Base-by-base conservation (phyloP, 1,140 invertebrate genomes). In the Temnothorax nylanderi region DNA sequence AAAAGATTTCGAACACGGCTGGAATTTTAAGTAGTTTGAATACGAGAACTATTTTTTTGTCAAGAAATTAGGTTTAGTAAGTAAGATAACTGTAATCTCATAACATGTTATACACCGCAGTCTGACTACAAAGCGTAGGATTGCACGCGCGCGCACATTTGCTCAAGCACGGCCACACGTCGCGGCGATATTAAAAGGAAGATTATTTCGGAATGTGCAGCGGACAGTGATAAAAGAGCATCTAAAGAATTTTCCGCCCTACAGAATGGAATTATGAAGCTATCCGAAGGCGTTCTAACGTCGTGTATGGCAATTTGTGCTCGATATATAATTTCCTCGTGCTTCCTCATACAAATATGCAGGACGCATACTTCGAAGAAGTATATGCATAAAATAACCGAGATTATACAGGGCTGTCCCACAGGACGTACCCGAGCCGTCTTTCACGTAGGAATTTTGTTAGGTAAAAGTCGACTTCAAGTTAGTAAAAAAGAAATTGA, bases 201-300 rank as follows among this genome's bases (percentile, higher is more conserved):
- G 54, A 84, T 84, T 62, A 84, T 84, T 62, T 56, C n/a, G 26
- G 67, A 84, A 74, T 84, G 80, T 74, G 54, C 80, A 18, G 41
- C 26, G 32, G 56, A 74, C 67, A 74, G 54, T 84, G 72, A 84
- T 75, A 84, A 84, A 74, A 84, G 54, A 84, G 71, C 71, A 75
- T 74, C 69, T 56, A 44, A 84, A 84, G 69, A 84, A 84, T 84
- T 84, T 84, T 6, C 80, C n/a, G 18, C 75, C 56, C 56, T 84
- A 75, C 21, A 60, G 51, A 18, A 67, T 34, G 80, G 41, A 74
- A 84, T 84, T 84, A 75, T 84, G 80, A 75, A 84, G 80, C 56
- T 75, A 84, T 74, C 67, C 67, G 80, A 84, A 84, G 69, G 32
- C 80, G 80, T 75, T 84, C 80, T 74, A 84, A 84, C 69, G 18